A percentile compares a stretch with the other conserved stretches of the same genome.
phyloP scores from a whole-genome alignment of 1,140 invertebrate genomes.

The Caenorhabditis inopinata region DNA sequence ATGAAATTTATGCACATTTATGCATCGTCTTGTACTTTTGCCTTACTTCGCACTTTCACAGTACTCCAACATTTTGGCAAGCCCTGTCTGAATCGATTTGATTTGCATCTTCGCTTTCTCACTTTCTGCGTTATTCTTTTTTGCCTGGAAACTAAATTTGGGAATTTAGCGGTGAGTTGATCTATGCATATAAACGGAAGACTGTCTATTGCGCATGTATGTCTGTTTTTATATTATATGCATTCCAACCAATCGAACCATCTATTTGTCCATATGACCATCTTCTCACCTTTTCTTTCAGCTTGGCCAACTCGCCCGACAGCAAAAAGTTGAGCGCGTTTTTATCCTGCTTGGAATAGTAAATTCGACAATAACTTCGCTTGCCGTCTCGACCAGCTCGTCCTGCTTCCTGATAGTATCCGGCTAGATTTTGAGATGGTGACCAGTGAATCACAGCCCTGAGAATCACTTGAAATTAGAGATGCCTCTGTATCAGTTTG shows the following conservation, averaged over 20 bases:
- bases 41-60: constrained; percentile 39
- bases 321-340: constrained; percentile 37
- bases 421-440: constrained; percentile 90
- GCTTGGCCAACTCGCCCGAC: not conserved
- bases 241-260: too few species aligned
- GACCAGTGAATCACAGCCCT: constrained; percentile 70
- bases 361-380: constrained; percentile 42
- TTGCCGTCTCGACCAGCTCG: constrained; percentile 78
- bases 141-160: constrained; percentile 1
- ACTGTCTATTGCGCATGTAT: too few species aligned
- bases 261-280: too few species aligned
- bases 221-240: too few species aligned
- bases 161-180: too few species aligned
- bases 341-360: constrained; percentile 32
- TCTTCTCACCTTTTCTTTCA: constrained; percentile 18
- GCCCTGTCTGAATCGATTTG: constrained; percentile 39
- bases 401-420: constrained; percentile 96
- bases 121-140: constrained; percentile 40
- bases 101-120: constrained; percentile 44
- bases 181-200: too few species aligned
- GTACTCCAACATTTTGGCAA: constrained; percentile 45
- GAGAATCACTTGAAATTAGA: not conserved
- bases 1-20: not conserved
- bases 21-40: too few species aligned
- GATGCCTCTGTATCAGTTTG: too few species aligned